These are phyloP conservation scores for Pomacea canaliculata DNA, from an alignment of 2,888 invertebrate genomes.

Conservation along the genomic window DNA sequence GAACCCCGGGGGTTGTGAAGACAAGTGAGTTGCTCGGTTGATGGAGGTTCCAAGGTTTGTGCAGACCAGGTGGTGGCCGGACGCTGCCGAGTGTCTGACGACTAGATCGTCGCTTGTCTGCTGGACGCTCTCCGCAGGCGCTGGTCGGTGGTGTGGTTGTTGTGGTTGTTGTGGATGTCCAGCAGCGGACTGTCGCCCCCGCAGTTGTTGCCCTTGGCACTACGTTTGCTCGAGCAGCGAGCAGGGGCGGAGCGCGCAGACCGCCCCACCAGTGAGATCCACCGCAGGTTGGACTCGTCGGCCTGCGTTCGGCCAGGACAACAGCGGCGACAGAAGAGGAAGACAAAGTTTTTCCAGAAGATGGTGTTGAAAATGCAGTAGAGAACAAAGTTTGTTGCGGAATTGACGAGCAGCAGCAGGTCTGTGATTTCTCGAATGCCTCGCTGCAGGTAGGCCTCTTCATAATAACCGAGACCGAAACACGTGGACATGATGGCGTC, in stretches of 20 bases:
- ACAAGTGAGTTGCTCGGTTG: too few relatives aligned
- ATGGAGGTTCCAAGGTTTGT: too few relatives aligned
- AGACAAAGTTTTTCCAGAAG: conserved; percentile 58
- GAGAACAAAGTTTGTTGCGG: conserved; percentile 64
- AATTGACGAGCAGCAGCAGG: conserved; percentile 62
- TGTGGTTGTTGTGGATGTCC: not conserved
- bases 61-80: not conserved
- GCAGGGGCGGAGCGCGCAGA: conserved; percentile 24
- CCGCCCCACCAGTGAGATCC: conserved; percentile 34
- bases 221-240: conserved; percentile 16
- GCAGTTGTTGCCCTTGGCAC: not conserved
- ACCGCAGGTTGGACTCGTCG: conserved; percentile 34
- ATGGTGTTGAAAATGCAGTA: conserved; percentile 66
- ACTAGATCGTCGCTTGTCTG: not conserved
- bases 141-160: not conserved
- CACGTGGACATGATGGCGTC: conserved; percentile 67
- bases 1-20: too few relatives aligned
- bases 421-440: conserved; percentile 67
- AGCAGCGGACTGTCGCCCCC: conserved; percentile 9
- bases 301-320: conserved; percentile 17
- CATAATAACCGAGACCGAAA: conserved; percentile 64
- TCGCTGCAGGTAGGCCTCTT: conserved; percentile 58
- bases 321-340: conserved; percentile 44
- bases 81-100: not conserved
- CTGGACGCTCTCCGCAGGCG: not conserved